Percentiles rank a stretch among this genome's conserved stretches.
phyloP scores from a whole-genome alignment of 2,797 vertebrate genomes.

The Calcarius lapponicus region DNA sequence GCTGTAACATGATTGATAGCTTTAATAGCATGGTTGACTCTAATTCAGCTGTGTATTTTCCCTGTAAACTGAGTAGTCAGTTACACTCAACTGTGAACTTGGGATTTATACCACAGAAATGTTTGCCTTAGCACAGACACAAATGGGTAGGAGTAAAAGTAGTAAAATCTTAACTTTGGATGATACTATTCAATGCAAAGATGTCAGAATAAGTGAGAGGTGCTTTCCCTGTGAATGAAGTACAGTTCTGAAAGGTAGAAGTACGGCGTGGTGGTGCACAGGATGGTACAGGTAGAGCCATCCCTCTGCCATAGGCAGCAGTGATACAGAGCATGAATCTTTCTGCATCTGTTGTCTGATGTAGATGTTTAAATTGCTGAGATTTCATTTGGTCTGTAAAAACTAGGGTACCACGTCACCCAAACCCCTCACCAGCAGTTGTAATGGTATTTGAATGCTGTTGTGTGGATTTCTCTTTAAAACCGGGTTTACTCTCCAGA shows the following conservation, averaged over 20 bases:
- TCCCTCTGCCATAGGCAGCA: neutral
- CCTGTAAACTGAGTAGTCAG: neutral
- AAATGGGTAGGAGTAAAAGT: neutral
- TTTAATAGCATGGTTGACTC: neutral
- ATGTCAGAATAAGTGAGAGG: neutral
- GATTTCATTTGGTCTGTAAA: neutral
- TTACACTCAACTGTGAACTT: neutral
- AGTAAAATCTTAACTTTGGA: neutral
- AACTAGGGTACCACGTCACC: neutral
- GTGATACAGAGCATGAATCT: neutral
- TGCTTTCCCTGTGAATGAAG: neutral
- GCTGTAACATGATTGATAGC: neutral
- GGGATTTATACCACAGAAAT: neutral
- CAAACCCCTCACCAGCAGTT: neutral
- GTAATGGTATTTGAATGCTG: neutral
- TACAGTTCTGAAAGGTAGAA: neutral
- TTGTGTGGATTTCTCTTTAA: slow-evolving; percentile 18
- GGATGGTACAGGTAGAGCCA: neutral
- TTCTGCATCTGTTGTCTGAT: neutral
- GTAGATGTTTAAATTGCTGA: neutral
- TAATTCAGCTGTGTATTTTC: neutral
- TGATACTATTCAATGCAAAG: neutral
- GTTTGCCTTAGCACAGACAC: neutral
- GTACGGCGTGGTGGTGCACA: neutral
- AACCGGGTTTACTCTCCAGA: neutral